Conservation (phyloP, 2,797 vertebrate species). For the Darevskia nairensis region DNA sequence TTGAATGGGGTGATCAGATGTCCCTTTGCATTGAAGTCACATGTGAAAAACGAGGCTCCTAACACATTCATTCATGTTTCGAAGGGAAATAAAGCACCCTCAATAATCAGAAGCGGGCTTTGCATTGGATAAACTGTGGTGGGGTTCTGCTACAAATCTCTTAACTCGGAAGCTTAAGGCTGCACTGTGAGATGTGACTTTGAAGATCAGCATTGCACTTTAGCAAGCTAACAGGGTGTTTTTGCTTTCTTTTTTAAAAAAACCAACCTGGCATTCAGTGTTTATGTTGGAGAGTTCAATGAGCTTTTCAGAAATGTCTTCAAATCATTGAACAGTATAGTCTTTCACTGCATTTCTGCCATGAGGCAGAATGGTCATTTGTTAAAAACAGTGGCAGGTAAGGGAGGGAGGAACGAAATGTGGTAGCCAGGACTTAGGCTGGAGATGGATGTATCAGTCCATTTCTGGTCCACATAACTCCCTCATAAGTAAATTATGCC, state of each 20-base stretch:
- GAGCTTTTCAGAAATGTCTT: background rate
- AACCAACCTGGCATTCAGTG: background rate
- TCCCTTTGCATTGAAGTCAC: slow-evolving; percentile 7
- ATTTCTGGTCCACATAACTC: too few relatives aligned
- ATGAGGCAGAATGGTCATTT: background rate
- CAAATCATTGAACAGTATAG: background rate
- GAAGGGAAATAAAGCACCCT: background rate
- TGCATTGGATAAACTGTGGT: background rate
- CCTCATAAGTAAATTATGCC: too few relatives aligned
- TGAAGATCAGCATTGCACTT: background rate
- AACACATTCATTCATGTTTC: background rate
- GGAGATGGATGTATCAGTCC: too few relatives aligned
- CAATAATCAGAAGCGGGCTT: background rate
- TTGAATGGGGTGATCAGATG: slow-evolving; percentile 12
- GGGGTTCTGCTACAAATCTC: background rate
- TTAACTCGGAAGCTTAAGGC: background rate
- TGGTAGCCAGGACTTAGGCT: background rate
- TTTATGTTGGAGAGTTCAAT: background rate
- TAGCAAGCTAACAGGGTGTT: background rate
- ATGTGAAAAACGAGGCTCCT: background rate
- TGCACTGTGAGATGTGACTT: background rate
- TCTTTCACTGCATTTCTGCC: background rate
- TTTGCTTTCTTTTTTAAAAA: background rate
- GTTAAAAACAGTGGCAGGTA: background rate
- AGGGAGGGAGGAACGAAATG: background rate